Evolutionary conservation across 1,140 invertebrate genomes (phyloP), one percentile per base, ranked within the genome.

Genomic region (Heliconius himera): DNA sequence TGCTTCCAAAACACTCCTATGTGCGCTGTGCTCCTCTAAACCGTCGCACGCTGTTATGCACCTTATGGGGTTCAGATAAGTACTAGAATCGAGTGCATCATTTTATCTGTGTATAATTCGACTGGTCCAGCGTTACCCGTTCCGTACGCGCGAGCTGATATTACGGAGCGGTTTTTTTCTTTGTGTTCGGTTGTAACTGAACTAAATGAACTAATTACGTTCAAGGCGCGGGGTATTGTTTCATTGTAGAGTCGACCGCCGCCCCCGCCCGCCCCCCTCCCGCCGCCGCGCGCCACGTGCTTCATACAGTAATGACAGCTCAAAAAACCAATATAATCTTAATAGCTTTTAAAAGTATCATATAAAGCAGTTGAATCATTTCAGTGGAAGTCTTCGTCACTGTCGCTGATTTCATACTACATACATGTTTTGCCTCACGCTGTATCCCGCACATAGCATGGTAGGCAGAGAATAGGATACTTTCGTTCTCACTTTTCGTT

Each of bases 1-100:
- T 41, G 60, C 60, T 76, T 70, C 74, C 60, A 70, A 76, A 76
- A 70, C 60, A 70, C 74, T 46, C 73, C 74, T 26, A 5, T 26
- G 60, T 66, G 22, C 22, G 13, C 60, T 4, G 22, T 22, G 11
- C 26, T 16, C 9, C 26, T 66, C 22, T 9, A 56, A 22, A 11
- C 8, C 20, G 60, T 4, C 9, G 26, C 60, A 66, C 60, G 60
- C 60, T 2, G 11, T 29, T 26, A 26, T 66, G 5, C 13, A 26
- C 5, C 9, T 66, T 16, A 66, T 13, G 13, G 3, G 3, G 4
- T 4, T 29, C 1, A 1, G 3, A 9, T 29, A 26, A 29, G 26
- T 66, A 16, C 6, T 29, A 66, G 3, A 26, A 29, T 66, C 3
- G 60, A 4, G 13, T 66, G 22, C 22, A 22, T 22, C 22, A 6